These are phyloP conservation scores for Microcebus ravelobensis DNA, from an alignment of 2,113 vertebrate species.

Conservation along the genomic window DNA sequence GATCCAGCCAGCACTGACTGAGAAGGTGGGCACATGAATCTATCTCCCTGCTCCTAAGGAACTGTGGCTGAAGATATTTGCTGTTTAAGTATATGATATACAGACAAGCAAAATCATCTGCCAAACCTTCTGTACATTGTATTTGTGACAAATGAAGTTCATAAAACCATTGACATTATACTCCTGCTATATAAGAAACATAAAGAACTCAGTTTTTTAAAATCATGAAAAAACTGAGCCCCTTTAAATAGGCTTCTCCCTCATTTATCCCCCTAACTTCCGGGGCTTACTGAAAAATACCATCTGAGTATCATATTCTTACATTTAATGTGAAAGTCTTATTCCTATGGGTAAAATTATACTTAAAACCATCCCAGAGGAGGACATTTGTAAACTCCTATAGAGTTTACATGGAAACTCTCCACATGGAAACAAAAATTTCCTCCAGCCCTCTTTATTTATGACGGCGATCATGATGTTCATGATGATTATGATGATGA, in stretches of 20 bases:
- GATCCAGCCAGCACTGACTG: too few species aligned
- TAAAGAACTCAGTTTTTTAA: not conserved
- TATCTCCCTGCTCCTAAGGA: not conserved
- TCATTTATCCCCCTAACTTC: not conserved
- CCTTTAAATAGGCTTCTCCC: not conserved
- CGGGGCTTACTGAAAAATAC: not conserved
- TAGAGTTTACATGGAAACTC: not conserved
- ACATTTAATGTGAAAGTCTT: not conserved
- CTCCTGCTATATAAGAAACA: not conserved
- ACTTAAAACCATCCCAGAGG: not conserved
- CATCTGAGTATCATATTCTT: not conserved
- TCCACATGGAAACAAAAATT: not conserved
- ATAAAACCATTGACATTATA: not conserved
- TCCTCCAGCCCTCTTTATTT: not conserved
- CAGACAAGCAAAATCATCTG: not conserved
- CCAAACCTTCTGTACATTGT: not conserved
- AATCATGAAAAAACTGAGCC: not conserved
- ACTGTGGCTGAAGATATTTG: not conserved
- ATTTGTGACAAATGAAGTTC: not conserved
- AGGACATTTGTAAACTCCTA: not conserved
- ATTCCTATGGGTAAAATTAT: not conserved
- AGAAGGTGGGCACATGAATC: not conserved
- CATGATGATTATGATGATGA: not conserved
- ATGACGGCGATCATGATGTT: not conserved
- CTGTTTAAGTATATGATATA: not conserved